Base-by-base conservation (phyloP, 1,140 invertebrate genomes). In the Drosophila sproati region DNA sequence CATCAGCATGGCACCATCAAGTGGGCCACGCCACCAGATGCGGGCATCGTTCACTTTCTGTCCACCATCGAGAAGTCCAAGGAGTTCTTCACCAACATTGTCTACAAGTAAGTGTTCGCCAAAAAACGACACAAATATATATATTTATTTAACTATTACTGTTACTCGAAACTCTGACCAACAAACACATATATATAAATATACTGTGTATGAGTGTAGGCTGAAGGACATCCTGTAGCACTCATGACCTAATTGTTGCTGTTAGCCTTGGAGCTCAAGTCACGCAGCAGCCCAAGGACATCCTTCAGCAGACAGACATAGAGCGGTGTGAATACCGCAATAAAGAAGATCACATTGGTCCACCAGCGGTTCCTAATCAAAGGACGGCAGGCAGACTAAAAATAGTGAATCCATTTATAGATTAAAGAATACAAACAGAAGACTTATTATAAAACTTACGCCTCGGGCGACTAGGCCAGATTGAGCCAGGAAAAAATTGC, bases 1-100 rank as follows among this genome's bases (percentile, higher is more conserved):
- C 55, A 60, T 35, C 64, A 78, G 35, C 76, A 82, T 54, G 62
- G n/a, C 43, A 72, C 35, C 60, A 77, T 73, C 10, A 92, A 92
- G 57, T 92, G 91, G 77, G 73, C 87, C n/a, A 77, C 73, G 41
- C 80, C 92, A 12, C 89, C 82, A 56, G 92, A 92, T 67, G 67
- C 89, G 4, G 83, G 77, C 59, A 83, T 92, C 32, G 51, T 91
- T 6, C 77, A 80, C 34, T 92, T 92, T 60, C 80, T 91, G 4
- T 83, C 89, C 12, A 91, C 86, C 57, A 92, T 92, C 35, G 91
- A 92, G 34, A 91, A 91, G 75, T 92, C 91, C 45, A 92, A 92
- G 74, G 87, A 92, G 43, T 92, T 92, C 78, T 92, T 87, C 34
- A 61, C 87, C 47, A 91, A 91, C 78, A 92, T 92, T 57, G 91